A percentile compares a stretch with the other conserved stretches of the same genome.
These are phyloP conservation scores for Colaptes auratus DNA, from an alignment of 2,113 vertebrate species.

Conservation along the genomic window DNA sequence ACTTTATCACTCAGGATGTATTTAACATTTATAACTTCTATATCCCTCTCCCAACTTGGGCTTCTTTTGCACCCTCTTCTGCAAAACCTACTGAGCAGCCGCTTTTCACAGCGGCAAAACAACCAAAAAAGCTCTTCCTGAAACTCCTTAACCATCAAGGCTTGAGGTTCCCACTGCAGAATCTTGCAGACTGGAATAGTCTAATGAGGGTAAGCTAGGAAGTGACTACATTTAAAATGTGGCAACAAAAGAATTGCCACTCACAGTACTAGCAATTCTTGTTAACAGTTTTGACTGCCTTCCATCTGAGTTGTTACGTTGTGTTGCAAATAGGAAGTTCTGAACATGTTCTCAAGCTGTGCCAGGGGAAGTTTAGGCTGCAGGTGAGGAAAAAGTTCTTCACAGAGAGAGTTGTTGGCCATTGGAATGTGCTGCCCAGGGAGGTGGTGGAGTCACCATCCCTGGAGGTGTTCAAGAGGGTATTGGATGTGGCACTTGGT, in stretches of 20 bases:
- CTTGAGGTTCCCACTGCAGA: background rate
- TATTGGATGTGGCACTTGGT: too few relatives aligned
- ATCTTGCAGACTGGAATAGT: background rate
- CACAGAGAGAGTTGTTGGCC: too few relatives aligned
- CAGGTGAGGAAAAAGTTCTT: too few relatives aligned
- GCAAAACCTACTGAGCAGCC: background rate
- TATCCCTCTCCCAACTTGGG: background rate
- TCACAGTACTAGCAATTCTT: background rate
- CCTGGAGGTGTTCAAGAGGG: too few relatives aligned
- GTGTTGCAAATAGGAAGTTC: background rate
- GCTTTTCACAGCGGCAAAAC: background rate
- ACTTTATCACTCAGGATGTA: background rate
- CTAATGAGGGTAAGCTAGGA: background rate
- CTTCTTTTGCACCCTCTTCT: background rate
- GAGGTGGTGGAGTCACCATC: too few relatives aligned
- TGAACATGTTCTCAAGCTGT: too few relatives aligned
- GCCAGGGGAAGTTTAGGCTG: too few relatives aligned
- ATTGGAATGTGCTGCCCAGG: too few relatives aligned
- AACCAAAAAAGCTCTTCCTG: background rate
- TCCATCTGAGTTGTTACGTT: background rate
- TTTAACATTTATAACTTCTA: background rate
- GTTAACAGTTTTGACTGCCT: background rate
- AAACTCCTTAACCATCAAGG: background rate
- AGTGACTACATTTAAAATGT: background rate
- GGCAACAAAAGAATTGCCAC: conserved; percentile 2